A percentile compares a stretch with the other conserved stretches of the same genome.
These are phyloP conservation scores for Chrysomela aeneicollis DNA, from an alignment of 2,888 invertebrate genomes.

Conservation along the genomic window DNA sequence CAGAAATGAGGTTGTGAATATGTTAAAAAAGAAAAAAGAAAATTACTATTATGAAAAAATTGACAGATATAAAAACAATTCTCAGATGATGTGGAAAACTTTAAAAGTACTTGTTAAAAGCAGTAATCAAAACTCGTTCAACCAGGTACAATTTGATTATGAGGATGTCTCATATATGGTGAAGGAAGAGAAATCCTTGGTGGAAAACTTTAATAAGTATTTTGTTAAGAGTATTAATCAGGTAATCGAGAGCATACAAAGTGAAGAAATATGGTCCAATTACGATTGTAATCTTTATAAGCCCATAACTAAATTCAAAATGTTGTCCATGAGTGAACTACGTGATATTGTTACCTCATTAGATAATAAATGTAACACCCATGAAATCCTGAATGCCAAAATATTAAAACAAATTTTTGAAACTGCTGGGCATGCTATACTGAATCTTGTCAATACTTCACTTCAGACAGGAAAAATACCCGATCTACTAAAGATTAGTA, in stretches of 20 bases:
- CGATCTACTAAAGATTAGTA: conserved; percentile 1
- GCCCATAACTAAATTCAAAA: conserved; percentile 1
- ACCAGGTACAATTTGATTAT: background rate
- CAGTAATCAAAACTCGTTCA: background rate
- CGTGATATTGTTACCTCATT: background rate
- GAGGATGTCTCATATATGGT: too few species aligned
- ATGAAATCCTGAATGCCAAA: background rate
- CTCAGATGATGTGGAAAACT: conserved; percentile 10
- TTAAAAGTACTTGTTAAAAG: background rate
- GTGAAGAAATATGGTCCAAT: background rate
- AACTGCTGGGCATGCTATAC: background rate
- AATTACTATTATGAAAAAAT: conserved; percentile 11
- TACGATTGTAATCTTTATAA: background rate
- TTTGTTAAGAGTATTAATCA: too few species aligned
- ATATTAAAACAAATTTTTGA: background rate
- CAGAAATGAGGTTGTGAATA: background rate
- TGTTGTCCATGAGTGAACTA: background rate
- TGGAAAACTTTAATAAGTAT: too few species aligned
- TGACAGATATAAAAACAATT: conserved; percentile 12
- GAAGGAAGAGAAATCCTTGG: too few species aligned
- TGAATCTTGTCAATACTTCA: background rate
- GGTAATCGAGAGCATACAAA: conserved; percentile 4
- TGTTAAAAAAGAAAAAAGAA: conserved; percentile 10
- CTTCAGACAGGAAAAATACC: background rate
- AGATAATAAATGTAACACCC: background rate